Percentiles rank a stretch among this genome's conserved stretches.
phyloP scores from a whole-genome alignment of 2,113 vertebrate species.

The Thryonomys swinderianus region DNA sequence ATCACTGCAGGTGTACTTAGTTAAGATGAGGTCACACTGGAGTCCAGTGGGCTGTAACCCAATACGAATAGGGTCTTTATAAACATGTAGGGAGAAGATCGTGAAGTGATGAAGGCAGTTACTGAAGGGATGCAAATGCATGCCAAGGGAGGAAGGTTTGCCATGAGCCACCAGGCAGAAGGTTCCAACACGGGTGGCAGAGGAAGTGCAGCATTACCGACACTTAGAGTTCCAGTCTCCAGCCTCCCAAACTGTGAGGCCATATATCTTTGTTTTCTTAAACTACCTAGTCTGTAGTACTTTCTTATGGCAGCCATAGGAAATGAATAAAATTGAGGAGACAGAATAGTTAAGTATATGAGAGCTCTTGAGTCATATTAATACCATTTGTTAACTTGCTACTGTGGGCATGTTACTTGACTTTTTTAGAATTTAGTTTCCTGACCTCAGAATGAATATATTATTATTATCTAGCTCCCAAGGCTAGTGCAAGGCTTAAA shows the following conservation, averaged over 20 bases:
- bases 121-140: too few species aligned
- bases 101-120: not conserved
- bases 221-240: not conserved
- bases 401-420: not conserved
- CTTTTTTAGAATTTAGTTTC: constrained; percentile 37
- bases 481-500: not conserved
- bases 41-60: not conserved
- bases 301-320: not conserved
- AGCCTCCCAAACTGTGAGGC: not conserved
- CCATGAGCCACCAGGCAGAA: not conserved
- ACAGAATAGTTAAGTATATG: not conserved
- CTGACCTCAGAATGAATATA: not conserved
- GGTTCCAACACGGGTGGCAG: not conserved
- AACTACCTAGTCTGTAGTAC: not conserved
- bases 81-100: not conserved
- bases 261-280: not conserved
- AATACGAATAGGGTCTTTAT: not conserved
- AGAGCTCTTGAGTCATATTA: not conserved
- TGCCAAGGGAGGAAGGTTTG: too few species aligned
- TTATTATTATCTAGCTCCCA: not conserved
- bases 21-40: not conserved
- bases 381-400: not conserved
- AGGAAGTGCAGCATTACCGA: not conserved
- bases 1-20: not conserved
- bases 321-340: not conserved